Conservation (phyloP, 1,140 invertebrate genomes). For the Ips typographus region DNA sequence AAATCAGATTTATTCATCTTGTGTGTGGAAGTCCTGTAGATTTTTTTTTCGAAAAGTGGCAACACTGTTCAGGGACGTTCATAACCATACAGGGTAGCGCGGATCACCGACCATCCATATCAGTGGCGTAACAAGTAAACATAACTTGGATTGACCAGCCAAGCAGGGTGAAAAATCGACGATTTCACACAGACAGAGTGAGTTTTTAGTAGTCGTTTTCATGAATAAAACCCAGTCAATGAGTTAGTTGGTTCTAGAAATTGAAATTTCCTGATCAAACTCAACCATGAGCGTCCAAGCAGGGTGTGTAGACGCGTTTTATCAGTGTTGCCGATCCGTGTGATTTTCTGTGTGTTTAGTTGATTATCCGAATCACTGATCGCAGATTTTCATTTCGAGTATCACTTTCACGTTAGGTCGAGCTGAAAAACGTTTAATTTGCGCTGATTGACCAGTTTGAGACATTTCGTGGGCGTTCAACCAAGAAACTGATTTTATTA, state of each 20-base stretch:
- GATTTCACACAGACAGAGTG: not conserved
- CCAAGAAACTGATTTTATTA: no score
- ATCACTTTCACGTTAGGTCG: not conserved
- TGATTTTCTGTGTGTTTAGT: slow-evolving; percentile 23
- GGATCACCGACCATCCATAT: slow-evolving; percentile 50
- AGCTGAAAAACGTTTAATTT: not conserved
- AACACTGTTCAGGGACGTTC: slow-evolving; percentile 45
- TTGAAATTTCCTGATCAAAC: slow-evolving; percentile 3
- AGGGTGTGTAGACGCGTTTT: slow-evolving; percentile 25
- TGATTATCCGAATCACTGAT: slow-evolving; percentile 37
- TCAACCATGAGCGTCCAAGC: slow-evolving; percentile 34
- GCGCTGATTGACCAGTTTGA: not conserved
- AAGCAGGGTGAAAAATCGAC: slow-evolving; percentile 23
- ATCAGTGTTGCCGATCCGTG: slow-evolving; percentile 37
- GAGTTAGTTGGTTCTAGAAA: slow-evolving; percentile 13
- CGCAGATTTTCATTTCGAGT: slow-evolving; percentile 8
- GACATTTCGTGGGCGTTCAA: no score
- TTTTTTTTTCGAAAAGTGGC: slow-evolving; percentile 13
- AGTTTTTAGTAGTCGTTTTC: not conserved
- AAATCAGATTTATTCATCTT: no score
- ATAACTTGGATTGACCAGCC: slow-evolving; percentile 19
- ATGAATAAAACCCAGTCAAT: not conserved
- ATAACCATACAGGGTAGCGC: slow-evolving; percentile 44
- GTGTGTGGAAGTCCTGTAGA: no score
- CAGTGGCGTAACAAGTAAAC: slow-evolving; percentile 33